Conservation (phyloP, 2,888 invertebrate species). For the Leuctra nigra region DNA sequence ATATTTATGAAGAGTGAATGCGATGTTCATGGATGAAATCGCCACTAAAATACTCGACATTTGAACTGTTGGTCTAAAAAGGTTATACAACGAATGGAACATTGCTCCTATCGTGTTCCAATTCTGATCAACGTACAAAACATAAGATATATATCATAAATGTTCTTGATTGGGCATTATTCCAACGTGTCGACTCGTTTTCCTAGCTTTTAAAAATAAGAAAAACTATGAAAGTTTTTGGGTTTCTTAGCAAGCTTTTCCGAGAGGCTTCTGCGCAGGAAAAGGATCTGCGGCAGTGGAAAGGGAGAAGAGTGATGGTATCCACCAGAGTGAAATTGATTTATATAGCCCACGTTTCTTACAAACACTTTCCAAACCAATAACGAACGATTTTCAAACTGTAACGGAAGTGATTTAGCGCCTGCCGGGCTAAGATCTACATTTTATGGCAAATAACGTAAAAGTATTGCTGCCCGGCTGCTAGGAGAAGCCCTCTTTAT, state of each 20-base stretch:
- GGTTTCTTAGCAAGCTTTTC: not conserved
- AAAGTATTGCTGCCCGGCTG: no score
- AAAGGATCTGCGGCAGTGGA: not conserved
- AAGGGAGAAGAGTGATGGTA: slow-evolving; percentile 21
- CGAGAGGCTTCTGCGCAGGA: no score
- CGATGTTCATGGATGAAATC: no score
- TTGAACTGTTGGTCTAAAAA: no score
- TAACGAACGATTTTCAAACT: slow-evolving; percentile 10
- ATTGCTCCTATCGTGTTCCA: no score
- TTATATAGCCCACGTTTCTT: slow-evolving; percentile 19
- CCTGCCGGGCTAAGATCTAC: not conserved
- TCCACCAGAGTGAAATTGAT: slow-evolving; percentile 20
- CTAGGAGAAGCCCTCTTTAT: no score
- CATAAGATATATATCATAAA: no score
- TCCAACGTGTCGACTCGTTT: not conserved
- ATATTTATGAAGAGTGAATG: no score
- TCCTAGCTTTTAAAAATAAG: not conserved
- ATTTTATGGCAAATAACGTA: not conserved
- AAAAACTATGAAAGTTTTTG: not conserved
- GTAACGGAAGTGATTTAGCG: slow-evolving; percentile 6
- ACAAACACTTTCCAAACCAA: slow-evolving; percentile 20
- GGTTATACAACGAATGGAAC: no score
- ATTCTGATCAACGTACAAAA: no score
- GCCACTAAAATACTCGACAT: no score
- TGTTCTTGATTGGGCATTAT: slow-evolving; percentile 21